Conservation (phyloP, 2,888 invertebrate genomes). For the Caenorhabditis sp. region DNA sequence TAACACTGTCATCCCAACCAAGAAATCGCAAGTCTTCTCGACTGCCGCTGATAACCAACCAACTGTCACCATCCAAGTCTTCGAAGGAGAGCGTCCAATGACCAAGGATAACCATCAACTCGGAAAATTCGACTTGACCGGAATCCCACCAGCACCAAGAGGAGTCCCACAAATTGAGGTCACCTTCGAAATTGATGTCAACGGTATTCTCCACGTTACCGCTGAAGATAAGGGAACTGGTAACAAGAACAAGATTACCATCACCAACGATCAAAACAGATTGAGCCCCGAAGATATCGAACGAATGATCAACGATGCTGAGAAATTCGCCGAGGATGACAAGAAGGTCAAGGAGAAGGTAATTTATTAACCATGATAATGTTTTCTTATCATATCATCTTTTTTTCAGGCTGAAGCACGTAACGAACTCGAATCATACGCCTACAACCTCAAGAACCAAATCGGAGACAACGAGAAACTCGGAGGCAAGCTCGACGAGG, state of each 20-base stretch:
- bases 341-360: conserved; percentile 79
- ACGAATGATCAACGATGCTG: conserved; percentile 97
- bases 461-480: conserved; percentile 94
- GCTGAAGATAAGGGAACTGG: conserved; percentile 99
- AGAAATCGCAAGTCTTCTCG: conserved; percentile 98
- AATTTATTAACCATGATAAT: conserved; percentile 74
- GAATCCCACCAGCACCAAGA: conserved; percentile 74
- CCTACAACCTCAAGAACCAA: conserved; percentile 91
- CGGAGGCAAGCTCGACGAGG: conserved; percentile 83
- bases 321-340: conserved; percentile 98
- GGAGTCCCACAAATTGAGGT: conserved; percentile 73
- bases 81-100: conserved; percentile 99
- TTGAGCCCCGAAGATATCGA: conserved; percentile 97
- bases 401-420: conserved; percentile 80
- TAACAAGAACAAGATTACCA: conserved; percentile 96
- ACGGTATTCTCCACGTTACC: conserved; percentile 78
- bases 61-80: conserved; percentile 97
- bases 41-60: conserved; percentile 99
- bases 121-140: conserved; percentile 88
- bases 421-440: conserved; percentile 95
- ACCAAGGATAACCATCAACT: conserved; percentile 98
- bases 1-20: conserved; percentile 98
- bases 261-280: conserved; percentile 86
- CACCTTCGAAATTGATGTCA: conserved; percentile 75
- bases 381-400: background rate